Base-by-base conservation (phyloP, 2,113 vertebrate species). In the Lophura nycthemera region DNA sequence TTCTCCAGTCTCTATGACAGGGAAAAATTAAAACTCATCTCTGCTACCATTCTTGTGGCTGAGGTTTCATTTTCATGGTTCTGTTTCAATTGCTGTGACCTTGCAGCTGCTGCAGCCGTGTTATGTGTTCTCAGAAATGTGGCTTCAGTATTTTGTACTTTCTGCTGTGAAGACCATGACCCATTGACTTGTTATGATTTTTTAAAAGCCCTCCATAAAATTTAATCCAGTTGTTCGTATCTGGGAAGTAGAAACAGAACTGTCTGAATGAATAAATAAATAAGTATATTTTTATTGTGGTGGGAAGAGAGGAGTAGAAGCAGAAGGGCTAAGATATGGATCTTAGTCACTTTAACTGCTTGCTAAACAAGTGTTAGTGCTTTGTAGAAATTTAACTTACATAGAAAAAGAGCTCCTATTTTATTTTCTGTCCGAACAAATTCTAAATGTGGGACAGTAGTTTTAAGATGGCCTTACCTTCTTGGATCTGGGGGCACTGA, bases 161-260 rank as follows among this genome's bases (percentile, higher is more conserved):
- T 83, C 34, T 82, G 36, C 45, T 91, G 56, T 80, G 86, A 96
- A 96, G 90, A 88, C 88, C 1, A 1, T 96, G 96, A 92, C 90
- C 88, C 36, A 36, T 61, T 94, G 92, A 79, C 85, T 90, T 90
- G 57, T 72, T 90, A 85, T 27, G 59, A 90, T 72, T 78, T 91
- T 91, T 89, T 75, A 74, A 94, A 93, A 93, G 77, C 48, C 93
- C 74, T 92, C 88, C 30, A 6, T 61, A 94, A 79, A 92, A 88
- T 96, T 89, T 67, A 83, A 93, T 88, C 47, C 85, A 92, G 85
- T 95, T 92, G 38, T 77, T 86, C 85, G 69, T 89, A 93, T 91
- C 78, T 95, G 94, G 82, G 94, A 92, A 95, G 45, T 47, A 88
- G 75, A 92, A 95, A 48, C 17, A 66, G 74, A 87, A 42, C 22